These are phyloP conservation scores for Pycnomerus fuliginosus DNA, from an alignment of 2,888 invertebrate species.

Conservation along the genomic window DNA sequence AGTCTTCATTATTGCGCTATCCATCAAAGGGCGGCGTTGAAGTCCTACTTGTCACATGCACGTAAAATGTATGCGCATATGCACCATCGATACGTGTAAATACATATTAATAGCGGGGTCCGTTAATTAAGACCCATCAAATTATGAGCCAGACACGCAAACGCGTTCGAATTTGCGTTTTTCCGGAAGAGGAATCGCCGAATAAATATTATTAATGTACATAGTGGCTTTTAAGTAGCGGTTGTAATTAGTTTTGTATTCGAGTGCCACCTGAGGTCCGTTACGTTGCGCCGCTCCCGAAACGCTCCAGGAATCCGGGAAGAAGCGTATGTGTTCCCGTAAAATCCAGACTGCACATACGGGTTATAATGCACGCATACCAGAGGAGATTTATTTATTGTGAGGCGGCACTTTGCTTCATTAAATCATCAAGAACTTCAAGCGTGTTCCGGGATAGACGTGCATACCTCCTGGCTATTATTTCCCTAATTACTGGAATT, in stretches of 20 bases:
- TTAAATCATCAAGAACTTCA: conserved; percentile 23
- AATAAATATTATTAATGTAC: conserved; percentile 46
- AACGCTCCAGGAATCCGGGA: conserved; percentile 30
- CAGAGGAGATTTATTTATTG: conserved; percentile 21
- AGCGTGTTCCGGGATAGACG: conserved; percentile 5
- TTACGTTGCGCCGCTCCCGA: conserved; percentile 13
- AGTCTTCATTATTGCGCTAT: conserved; percentile 18
- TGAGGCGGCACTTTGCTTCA: conserved; percentile 7
- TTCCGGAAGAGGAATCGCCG: too few relatives aligned
- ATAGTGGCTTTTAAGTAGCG: conserved; percentile 46
- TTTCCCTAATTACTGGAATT: conserved; percentile 22
- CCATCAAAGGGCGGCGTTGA: conserved; percentile 19
- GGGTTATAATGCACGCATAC: conserved; percentile 22
- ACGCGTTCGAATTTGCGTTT: too few relatives aligned
- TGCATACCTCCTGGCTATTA: conserved; percentile 16
- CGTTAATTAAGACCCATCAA: conserved; percentile 39
- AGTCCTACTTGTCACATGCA: conserved; percentile 24
- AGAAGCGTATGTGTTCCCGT: conserved; percentile 21
- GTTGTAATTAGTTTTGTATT: conserved; percentile 50
- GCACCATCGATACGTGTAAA: conserved; percentile 40
- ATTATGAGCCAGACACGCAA: conserved; percentile 24
- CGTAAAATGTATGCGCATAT: conserved; percentile 24
- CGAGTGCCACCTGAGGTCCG: conserved; percentile 43
- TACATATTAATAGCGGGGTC: conserved; percentile 47
- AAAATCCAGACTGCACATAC: conserved; percentile 24